These are phyloP conservation scores for Taenaris catops DNA, from an alignment of 2,888 invertebrate genomes.

Conservation along the genomic window DNA sequence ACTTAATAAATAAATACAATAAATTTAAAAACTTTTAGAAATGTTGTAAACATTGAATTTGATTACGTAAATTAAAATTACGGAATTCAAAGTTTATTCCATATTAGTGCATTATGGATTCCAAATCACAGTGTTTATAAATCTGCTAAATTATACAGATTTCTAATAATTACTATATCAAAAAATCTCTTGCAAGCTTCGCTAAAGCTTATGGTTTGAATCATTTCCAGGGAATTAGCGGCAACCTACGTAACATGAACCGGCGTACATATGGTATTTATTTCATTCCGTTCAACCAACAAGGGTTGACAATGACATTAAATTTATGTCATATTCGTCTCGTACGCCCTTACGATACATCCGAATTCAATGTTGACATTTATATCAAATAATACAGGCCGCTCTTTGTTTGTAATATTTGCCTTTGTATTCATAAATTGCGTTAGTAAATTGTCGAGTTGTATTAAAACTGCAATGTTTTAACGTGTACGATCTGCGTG, in stretches of 20 bases:
- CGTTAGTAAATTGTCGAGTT: conserved; percentile 31
- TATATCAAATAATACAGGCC: conserved; percentile 62
- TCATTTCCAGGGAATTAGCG: conserved; percentile 49
- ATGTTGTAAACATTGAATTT: too few species aligned
- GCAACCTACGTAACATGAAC: conserved; percentile 63
- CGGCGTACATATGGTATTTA: conserved; percentile 71
- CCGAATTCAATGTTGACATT: conserved; percentile 73
- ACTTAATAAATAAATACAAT: too few species aligned
- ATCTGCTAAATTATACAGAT: too few species aligned
- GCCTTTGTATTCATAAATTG: conserved; percentile 42
- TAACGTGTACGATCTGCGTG: too few species aligned
- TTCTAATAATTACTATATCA: too few species aligned
- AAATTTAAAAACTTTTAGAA: too few species aligned
- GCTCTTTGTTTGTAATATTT: conserved; percentile 39
- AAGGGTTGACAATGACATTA: conserved; percentile 67
- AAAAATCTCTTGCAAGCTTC: too few species aligned
- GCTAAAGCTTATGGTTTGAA: conserved; percentile 28
- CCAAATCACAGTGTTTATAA: too few species aligned
- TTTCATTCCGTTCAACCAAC: conserved; percentile 58
- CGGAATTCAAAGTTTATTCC: too few species aligned
- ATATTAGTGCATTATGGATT: too few species aligned
- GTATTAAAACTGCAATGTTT: conserved; percentile 19
- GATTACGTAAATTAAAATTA: too few species aligned
- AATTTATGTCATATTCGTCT: conserved; percentile 72
- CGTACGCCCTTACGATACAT: conserved; percentile 41